Base-by-base conservation (phyloP, 2,888 invertebrate species). In the Dasysyrphus tricinctus region DNA sequence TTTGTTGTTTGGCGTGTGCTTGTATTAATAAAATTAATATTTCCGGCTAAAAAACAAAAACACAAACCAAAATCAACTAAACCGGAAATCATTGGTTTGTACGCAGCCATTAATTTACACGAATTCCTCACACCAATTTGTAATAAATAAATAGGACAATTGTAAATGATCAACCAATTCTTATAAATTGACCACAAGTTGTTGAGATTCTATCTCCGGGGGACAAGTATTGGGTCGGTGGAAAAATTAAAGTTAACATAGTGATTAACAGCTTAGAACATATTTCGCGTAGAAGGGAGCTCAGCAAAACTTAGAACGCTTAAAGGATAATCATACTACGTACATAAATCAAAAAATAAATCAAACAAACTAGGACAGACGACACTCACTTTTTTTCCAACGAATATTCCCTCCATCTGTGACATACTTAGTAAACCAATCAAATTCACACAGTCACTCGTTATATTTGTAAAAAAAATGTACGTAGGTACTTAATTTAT, bases 401-500 rank as follows among this genome's bases (percentile, higher is more conserved):
- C 24, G 24, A 24, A 24, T 24, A 3, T 3, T 24, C 1, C 24
- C 24, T 24, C 24, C 24, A 24, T 24, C 24, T n/a, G 54, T 32
- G 11, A 34, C 16, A 11, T 3, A 37, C 16, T 57, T 57, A 57
- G 37, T 34, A 11, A 57, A 49, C 34, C 37, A 49, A 67, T 67
- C 65, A 65, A 49, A 32, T 16, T 47, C 34, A 65, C 65, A 65
- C 32, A 24, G 32, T 61, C 16, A 47, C 11, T 16, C 11, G 16
- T 32, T 16, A 65, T 34, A 12, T 12, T 19, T 44, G 19, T 44
- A 32, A 65, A n/a, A 63, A 63, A 63, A 61, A 61, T 14, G 12
- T 47, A 8, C 16, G n/a, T n/a, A 57, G 14, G 6, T 42, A 44
- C 29, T 32, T 11, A 0, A 47, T 47, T 63, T 32, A 47, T 63